Conservation (phyloP, 2,797 vertebrate species). For the Acropternis orthonyx region DNA sequence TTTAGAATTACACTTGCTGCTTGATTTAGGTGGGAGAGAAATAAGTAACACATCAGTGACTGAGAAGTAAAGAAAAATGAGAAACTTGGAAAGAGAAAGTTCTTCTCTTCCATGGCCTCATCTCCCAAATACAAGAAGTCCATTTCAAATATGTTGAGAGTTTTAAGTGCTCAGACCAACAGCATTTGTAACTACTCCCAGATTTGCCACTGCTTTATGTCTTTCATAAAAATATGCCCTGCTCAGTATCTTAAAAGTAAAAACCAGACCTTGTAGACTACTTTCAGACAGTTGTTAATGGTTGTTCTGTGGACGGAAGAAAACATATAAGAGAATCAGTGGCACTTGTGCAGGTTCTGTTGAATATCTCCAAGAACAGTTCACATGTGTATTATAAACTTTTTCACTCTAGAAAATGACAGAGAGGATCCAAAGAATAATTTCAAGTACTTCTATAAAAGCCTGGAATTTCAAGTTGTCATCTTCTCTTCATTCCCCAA, state of each 20-base stretch:
- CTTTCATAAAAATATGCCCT: not conserved
- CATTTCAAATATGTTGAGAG: not conserved
- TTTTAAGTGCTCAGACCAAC: not conserved
- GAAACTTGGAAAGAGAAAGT: not conserved
- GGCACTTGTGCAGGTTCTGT: not conserved
- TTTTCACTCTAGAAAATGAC: not conserved
- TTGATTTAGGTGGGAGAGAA: not conserved
- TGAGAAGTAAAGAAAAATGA: not conserved
- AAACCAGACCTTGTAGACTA: not conserved
- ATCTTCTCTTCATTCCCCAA: not conserved
- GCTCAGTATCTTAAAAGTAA: not conserved
- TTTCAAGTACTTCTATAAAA: not conserved
- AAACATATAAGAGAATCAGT: not conserved
- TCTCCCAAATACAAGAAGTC: not conserved
- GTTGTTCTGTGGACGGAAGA: not conserved
- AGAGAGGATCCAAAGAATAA: not conserved
- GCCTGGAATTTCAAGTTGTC: not conserved
- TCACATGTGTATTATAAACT: not conserved
- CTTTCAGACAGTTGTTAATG: not conserved
- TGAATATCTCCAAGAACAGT: not conserved
- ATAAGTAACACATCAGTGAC: not conserved
- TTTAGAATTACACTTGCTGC: not conserved
- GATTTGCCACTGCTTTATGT: not conserved
- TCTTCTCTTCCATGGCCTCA: not conserved
- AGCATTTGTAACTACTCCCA: not conserved